These are phyloP conservation scores for Criorhina ranunculi DNA, from an alignment of 2,888 invertebrate genomes.

Conservation along the genomic window DNA sequence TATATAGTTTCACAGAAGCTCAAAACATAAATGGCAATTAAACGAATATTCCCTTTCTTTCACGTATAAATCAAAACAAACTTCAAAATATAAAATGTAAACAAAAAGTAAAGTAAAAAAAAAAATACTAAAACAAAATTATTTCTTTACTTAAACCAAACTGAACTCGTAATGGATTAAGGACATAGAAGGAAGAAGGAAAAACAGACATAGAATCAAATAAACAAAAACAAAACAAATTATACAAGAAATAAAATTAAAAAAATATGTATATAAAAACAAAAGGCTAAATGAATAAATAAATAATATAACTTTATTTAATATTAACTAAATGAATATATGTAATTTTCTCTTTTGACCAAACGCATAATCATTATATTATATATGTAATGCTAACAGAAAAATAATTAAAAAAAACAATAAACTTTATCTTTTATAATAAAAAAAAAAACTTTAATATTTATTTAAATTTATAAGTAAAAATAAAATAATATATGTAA, in stretches of 20 bases:
- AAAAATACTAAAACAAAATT: constrained; percentile 23
- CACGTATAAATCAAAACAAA: constrained; percentile 40
- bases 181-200: constrained; percentile 64
- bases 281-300: constrained; percentile 43
- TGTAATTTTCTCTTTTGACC: constrained; percentile 68
- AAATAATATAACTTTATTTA: constrained; percentile 36
- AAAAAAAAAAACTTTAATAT: constrained; percentile 41
- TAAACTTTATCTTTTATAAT: constrained; percentile 15
- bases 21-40: constrained; percentile 50
- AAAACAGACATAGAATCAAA: constrained; percentile 52
- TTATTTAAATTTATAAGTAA: constrained; percentile 55
- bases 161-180: constrained; percentile 71
- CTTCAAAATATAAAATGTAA: neutral
- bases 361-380: constrained; percentile 75
- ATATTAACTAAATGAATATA: constrained; percentile 70
- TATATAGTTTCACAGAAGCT: neutral
- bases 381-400: constrained; percentile 71
- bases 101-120: constrained; percentile 2
- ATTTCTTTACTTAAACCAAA: constrained; percentile 40
- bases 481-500: constrained; percentile 48
- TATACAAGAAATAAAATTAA: constrained; percentile 7
- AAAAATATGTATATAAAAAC: constrained; percentile 20
- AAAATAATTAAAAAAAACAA: constrained; percentile 41
- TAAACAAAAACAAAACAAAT: constrained; percentile 21
- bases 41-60: constrained; percentile 16